phyloP scores from a whole-genome alignment of 2,888 invertebrate species.

The Hirudinaria manillensis region DNA sequence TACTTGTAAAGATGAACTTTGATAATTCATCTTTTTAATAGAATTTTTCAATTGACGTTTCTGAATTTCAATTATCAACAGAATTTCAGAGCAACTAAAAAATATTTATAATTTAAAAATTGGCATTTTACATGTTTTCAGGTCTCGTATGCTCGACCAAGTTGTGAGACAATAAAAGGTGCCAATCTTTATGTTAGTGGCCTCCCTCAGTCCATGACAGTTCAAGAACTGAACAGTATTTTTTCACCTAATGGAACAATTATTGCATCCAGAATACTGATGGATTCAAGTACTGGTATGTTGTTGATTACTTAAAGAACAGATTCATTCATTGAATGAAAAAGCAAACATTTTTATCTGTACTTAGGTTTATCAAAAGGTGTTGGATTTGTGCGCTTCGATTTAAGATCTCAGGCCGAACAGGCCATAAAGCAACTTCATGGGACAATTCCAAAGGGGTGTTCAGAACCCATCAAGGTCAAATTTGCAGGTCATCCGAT shows the following conservation, averaged over 20 bases:
- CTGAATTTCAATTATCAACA: background rate
- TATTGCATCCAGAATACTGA: slow-evolving; percentile 6
- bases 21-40: background rate
- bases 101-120: background rate
- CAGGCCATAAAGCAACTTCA: slow-evolving; percentile 8
- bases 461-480: background rate
- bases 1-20: background rate
- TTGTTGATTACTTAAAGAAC: background rate
- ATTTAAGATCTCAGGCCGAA: background rate
- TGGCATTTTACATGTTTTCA: background rate
- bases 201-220: background rate
- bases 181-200: slow-evolving; percentile 7
- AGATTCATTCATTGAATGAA: background rate
- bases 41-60: background rate
- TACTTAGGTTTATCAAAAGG: slow-evolving; percentile 2
- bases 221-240: background rate
- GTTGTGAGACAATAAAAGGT: slow-evolving; percentile 8
- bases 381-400: slow-evolving; percentile 5
- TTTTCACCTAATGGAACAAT: slow-evolving; percentile 5
- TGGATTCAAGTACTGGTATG: background rate
- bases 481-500: slow-evolving; percentile 9
- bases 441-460: background rate
- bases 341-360: background rate
- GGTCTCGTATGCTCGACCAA: slow-evolving; percentile 9
- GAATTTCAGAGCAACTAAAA: background rate